phyloP scores from a whole-genome alignment of 2,113 vertebrate genomes.

The Prunella fulvescens region DNA sequence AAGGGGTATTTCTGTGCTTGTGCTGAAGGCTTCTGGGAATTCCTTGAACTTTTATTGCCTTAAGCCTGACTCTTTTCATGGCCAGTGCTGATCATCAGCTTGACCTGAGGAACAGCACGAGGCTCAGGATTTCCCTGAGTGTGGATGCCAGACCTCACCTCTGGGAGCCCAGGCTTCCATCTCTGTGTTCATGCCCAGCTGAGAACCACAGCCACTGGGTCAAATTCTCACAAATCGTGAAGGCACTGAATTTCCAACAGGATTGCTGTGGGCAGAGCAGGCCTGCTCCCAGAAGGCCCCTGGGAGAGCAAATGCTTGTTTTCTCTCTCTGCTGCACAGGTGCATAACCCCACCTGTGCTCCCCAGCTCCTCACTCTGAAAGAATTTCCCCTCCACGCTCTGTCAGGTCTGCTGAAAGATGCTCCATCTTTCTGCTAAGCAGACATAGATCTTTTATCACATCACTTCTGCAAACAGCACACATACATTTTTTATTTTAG shows the following conservation, averaged over 20 bases:
- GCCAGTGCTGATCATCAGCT: neutral
- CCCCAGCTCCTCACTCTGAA: constrained; percentile 21
- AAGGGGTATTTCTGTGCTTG: neutral
- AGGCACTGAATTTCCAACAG: constrained; percentile 31
- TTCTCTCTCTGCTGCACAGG: neutral
- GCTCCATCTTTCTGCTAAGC: constrained; percentile 29
- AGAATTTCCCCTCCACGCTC: constrained; percentile 32
- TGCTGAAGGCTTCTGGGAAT: neutral
- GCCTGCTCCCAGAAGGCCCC: neutral
- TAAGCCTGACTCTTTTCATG: neutral
- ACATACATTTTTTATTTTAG: constrained; percentile 29
- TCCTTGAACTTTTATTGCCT: constrained; percentile 16
- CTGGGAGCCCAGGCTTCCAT: constrained; percentile 2
- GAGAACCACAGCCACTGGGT: constrained; percentile 36
- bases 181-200: neutral
- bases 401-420: constrained; percentile 43
- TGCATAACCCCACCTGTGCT: constrained; percentile 52
- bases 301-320: neutral
- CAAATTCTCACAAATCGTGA: constrained; percentile 8
- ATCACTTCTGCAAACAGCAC: neutral
- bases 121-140: neutral
- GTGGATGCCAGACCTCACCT: neutral
- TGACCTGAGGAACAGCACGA: neutral
- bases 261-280: neutral
- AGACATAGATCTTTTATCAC: constrained; percentile 29